phyloP scores from a whole-genome alignment of 2,113 vertebrate species.

The Camelus bactrianus region DNA sequence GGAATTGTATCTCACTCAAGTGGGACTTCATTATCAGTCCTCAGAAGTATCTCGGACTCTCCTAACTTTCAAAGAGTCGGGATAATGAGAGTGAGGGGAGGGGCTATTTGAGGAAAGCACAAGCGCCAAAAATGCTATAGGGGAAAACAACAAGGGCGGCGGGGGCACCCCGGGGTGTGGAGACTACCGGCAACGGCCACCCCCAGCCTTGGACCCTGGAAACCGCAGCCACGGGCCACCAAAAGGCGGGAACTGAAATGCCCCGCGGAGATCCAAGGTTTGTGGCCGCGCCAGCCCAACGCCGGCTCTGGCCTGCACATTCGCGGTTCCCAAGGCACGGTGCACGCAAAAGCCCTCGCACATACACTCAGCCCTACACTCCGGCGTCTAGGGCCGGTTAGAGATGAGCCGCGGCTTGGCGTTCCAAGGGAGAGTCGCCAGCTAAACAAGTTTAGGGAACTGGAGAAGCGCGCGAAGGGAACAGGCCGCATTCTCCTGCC shows the following conservation, averaged over 20 bases:
- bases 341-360: background rate
- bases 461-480: background rate
- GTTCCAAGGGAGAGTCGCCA: background rate
- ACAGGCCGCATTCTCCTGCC: slow-evolving; percentile 63
- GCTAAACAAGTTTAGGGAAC: slow-evolving; percentile 47
- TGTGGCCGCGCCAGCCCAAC: background rate
- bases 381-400: background rate
- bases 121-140: slow-evolving; percentile 31
- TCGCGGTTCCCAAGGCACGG: background rate
- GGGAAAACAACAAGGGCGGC: background rate
- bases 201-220: background rate
- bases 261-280: background rate
- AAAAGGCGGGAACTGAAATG: slow-evolving; percentile 59
- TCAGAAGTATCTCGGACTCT: slow-evolving; percentile 57
- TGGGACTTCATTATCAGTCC: slow-evolving; percentile 59
- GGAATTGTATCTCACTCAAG: background rate
- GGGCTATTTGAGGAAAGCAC: background rate
- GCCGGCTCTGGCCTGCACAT: background rate
- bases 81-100: slow-evolving; percentile 38
- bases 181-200: background rate
- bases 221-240: background rate
- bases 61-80: slow-evolving; percentile 71
- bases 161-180: background rate
- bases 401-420: background rate
- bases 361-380: background rate